Percentiles rank a stretch among this genome's conserved stretches.
phyloP scores from a whole-genome alignment of 2,797 vertebrate species.

The Pseudochirops cupreus region DNA sequence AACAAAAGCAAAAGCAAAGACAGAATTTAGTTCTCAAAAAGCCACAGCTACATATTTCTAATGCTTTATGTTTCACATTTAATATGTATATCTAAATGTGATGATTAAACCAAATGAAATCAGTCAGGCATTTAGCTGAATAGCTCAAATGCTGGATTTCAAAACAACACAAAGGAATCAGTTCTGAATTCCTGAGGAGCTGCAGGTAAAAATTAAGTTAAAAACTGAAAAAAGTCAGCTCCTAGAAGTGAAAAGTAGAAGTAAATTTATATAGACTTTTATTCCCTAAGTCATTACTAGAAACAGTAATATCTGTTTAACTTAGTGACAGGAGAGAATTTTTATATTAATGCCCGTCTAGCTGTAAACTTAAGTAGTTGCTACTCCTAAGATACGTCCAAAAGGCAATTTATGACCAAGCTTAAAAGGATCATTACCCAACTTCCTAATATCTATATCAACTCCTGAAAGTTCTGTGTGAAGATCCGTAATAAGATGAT shows the following conservation, averaged over 20 bases:
- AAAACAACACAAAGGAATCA: slow-evolving; percentile 31
- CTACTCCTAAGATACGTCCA: background rate
- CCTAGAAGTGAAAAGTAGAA: background rate
- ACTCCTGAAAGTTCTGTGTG: slow-evolving; percentile 6
- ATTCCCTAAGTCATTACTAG: background rate
- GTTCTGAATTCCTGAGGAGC: background rate
- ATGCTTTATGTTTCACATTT: slow-evolving; percentile 13
- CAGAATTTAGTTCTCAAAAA: background rate
- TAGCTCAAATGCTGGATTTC: slow-evolving; percentile 10
- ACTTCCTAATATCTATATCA: background rate
- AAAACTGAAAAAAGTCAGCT: slow-evolving; percentile 8
- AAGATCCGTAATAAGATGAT: background rate
- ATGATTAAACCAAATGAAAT: slow-evolving; percentile 1
- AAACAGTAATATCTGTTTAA: background rate
- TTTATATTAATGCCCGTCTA: background rate
- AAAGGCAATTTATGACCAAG: background rate
- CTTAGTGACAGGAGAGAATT: background rate
- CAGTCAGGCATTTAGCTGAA: slow-evolving; percentile 35
- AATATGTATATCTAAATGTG: slow-evolving; percentile 23
- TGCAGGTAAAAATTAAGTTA: slow-evolving; percentile 44
- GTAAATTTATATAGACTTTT: slow-evolving; percentile 1
- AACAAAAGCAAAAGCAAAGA: background rate
- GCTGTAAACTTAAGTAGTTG: background rate
- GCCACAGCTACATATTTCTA: background rate
- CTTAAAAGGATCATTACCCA: background rate